Conservation (phyloP, 2,888 invertebrate genomes). For the Lacanobia oleracea region DNA sequence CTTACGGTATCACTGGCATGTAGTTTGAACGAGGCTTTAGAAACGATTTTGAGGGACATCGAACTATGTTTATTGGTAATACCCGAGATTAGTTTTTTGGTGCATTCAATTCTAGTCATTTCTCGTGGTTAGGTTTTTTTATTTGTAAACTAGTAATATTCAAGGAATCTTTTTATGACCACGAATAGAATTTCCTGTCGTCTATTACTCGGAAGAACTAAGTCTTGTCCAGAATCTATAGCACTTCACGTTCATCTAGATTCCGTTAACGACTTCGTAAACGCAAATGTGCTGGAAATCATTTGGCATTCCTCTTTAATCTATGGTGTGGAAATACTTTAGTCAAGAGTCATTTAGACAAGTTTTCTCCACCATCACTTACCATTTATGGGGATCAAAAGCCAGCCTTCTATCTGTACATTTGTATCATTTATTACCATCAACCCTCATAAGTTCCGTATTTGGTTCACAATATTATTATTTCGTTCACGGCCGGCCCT, state of each 20-base stretch:
- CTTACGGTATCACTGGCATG: not conserved
- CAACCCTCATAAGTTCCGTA: not conserved
- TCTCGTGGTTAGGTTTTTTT: conserved; percentile 8
- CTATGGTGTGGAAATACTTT: too few relatives aligned
- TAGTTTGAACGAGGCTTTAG: conserved; percentile 40
- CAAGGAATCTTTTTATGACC: not conserved
- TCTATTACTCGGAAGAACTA: not conserved
- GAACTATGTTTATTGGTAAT: conserved; percentile 23
- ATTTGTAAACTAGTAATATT: not conserved
- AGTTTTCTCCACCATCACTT: not conserved
- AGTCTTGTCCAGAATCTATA: not conserved
- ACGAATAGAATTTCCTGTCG: too few relatives aligned
- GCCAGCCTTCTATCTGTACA: too few relatives aligned
- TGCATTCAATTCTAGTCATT: conserved; percentile 7
- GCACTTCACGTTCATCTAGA: not conserved
- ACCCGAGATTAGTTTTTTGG: conserved; percentile 1
- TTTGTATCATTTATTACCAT: not conserved
- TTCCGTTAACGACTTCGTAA: too few relatives aligned
- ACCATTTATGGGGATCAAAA: not conserved
- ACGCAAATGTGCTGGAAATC: not conserved
- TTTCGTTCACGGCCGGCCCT: conserved; percentile 31
- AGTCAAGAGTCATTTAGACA: too few relatives aligned
- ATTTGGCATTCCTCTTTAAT: too few relatives aligned
- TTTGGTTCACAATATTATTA: conserved; percentile 27
- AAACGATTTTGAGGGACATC: conserved; percentile 33